Evolutionary conservation across 2,113 vertebrate species (phyloP), one percentile per base, ranked within the genome.

Genomic region (Scomber colias): DNA sequence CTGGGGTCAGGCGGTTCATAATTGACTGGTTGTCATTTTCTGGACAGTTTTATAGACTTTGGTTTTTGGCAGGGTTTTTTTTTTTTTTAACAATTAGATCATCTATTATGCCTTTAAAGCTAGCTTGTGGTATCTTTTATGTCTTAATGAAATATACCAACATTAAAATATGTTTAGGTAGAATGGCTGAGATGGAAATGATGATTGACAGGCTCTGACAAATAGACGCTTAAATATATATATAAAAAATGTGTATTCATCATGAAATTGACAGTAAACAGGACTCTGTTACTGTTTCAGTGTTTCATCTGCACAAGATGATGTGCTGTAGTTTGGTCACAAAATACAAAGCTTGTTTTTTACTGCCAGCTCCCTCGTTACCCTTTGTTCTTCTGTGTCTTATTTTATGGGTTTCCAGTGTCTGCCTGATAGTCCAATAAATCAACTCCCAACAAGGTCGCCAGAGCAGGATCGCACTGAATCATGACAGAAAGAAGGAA

Each of bases 1-100:
- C 57, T 19, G 67, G 12, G 68, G 60, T 75, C 71, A 70, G 14
- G 17, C 50, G 1, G 72, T 77, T 82, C 79, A 77, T 9, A 66
- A 44, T 64, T 65, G 3, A 24, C 40, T 1, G 7, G 11, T 24
- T 35, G 31, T 49, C 48, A 9, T 45, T 45, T 56, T 44, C 15
- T 21, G 40, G 53, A 24, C 48, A 27, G 68, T 35, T 77, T 71
- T 59, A 30, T 51, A 15, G 46, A 16, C 31, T 51, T 51, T 48
- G 46, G 9, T 50, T 55, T 73, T 69, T 12, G 31, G 24, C 2
- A 0, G 35, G 21, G 21, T 21, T 21, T 21, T 21, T 21, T 27
- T 27, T 14, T 53, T 45, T 27, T 11, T 56, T 69, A 10, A 46
- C 1, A 19, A 44, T 69, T 48, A 63, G 50, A 48, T 76, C 19